phyloP scores from a whole-genome alignment of 2,888 invertebrate species.

The Mythimna impura region DNA sequence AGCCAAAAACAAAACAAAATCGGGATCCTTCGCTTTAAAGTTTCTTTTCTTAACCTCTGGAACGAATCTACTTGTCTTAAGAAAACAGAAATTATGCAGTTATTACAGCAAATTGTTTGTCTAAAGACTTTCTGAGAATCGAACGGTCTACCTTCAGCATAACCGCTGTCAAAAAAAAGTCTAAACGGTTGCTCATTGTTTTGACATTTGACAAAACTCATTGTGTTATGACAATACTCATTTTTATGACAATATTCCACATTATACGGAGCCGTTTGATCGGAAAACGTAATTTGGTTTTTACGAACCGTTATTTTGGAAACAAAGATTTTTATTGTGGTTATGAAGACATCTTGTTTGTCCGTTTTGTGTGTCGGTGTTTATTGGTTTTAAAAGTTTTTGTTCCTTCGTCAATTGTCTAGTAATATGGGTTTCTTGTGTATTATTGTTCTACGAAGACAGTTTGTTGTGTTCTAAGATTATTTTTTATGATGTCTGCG shows the following conservation, averaged over 20 bases:
- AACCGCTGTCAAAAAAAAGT: conserved; percentile 32
- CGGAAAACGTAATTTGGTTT: conserved; percentile 31
- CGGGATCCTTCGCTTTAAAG: conserved; percentile 14
- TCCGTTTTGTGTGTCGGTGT: conserved; percentile 62
- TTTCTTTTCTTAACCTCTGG: conserved; percentile 49
- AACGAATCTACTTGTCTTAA: conserved; percentile 55
- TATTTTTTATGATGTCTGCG: conserved; percentile 40
- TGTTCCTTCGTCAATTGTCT: conserved; percentile 47
- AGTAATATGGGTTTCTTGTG: conserved; percentile 50
- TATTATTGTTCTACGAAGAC: conserved; percentile 45
- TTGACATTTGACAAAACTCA: conserved; percentile 52
- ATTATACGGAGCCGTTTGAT: conserved; percentile 18
- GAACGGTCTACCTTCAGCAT: conserved; percentile 36
- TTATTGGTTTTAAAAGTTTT: conserved; percentile 47
- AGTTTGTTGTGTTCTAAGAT: conserved; percentile 28
- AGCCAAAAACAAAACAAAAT: conserved; percentile 21
- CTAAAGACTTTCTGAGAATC: conserved; percentile 49
- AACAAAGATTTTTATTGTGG: conserved; percentile 77
- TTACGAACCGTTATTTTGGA: conserved; percentile 65
- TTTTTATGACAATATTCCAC: conserved; percentile 32
- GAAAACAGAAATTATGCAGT: conserved; percentile 57
- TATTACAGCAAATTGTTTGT: conserved; percentile 43
- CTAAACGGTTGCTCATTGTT: conserved; percentile 60
- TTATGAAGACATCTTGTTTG: conserved; percentile 71
- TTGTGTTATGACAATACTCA: conserved; percentile 37